A percentile compares a stretch with the other conserved stretches of the same genome.
Conservation (phyloP, 2,888 invertebrate species). For the Apeira syringaria region DNA sequence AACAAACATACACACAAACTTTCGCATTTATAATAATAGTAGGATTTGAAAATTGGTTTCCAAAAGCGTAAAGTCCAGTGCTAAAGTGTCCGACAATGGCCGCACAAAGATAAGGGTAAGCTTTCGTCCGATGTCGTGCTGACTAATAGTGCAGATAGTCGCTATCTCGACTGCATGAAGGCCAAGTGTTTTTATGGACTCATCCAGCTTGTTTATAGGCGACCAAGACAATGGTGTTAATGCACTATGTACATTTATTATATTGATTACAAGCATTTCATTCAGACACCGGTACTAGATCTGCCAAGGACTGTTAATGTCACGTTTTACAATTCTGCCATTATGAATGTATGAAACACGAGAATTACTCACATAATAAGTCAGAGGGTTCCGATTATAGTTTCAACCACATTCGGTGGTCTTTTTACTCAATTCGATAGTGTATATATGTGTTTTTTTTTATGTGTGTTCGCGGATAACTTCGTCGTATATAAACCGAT, state of each 20-base stretch:
- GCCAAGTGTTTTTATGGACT: conserved; percentile 59
- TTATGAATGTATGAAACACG: no score
- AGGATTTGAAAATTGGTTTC: conserved; percentile 40
- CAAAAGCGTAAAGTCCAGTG: conserved; percentile 40
- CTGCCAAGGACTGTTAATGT: not conserved
- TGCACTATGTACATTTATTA: conserved; percentile 16
- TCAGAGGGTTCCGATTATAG: no score
- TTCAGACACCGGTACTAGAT: not conserved
- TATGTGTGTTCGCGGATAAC: no score
- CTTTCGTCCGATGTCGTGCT: conserved; percentile 54
- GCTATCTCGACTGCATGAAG: conserved; percentile 56
- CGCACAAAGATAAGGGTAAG: conserved; percentile 52
- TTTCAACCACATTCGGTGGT: no score
- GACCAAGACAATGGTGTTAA: conserved; percentile 36
- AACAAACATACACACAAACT: no score
- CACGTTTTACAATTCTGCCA: no score
- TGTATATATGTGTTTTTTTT: no score
- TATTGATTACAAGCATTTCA: conserved; percentile 13
- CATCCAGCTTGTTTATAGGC: conserved; percentile 40
- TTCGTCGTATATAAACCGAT: no score
- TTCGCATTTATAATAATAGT: no score
- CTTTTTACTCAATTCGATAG: no score
- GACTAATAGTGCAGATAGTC: conserved; percentile 67
- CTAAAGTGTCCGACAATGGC: conserved; percentile 40
- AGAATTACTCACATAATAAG: no score